phyloP scores from a whole-genome alignment of 2,888 invertebrate genomes.

The Therioaphis trifolii region DNA sequence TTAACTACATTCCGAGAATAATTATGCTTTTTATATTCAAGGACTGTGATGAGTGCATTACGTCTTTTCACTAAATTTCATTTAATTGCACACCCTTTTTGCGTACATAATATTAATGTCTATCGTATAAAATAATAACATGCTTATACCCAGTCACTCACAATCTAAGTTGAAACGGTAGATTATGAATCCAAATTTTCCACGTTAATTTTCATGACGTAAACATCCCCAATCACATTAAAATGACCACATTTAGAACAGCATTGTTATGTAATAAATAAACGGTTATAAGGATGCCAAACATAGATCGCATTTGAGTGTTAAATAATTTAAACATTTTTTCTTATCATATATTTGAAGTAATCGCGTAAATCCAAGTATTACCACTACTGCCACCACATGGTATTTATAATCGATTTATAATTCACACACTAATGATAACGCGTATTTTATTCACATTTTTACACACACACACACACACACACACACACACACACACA shows the following conservation, averaged over 20 bases:
- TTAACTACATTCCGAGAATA: conserved; percentile 8
- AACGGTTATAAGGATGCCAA: too few species aligned
- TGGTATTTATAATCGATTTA: conserved; percentile 21
- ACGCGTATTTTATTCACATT: conserved; percentile 23
- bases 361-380: neutral
- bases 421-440: neutral
- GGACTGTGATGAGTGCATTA: neutral
- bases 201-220: too few species aligned
- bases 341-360: too few species aligned
- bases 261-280: too few species aligned
- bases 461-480: neutral
- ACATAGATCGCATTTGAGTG: too few species aligned
- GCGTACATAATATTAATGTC: neutral
- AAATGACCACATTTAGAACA: too few species aligned
- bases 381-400: neutral
- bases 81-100: neutral
- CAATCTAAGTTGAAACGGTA: too few species aligned
- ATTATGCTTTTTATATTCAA: conserved; percentile 5
- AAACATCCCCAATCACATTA: too few species aligned
- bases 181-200: too few species aligned
- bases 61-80: neutral
- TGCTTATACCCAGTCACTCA: too few species aligned
- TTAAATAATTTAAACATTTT: too few species aligned
- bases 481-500: neutral
- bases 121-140: too few species aligned